Percentiles rank a stretch among this genome's conserved stretches.
Evolutionary conservation across 2,797 vertebrate species (phyloP).

Genomic region (Chaetodon trifasciatus): DNA sequence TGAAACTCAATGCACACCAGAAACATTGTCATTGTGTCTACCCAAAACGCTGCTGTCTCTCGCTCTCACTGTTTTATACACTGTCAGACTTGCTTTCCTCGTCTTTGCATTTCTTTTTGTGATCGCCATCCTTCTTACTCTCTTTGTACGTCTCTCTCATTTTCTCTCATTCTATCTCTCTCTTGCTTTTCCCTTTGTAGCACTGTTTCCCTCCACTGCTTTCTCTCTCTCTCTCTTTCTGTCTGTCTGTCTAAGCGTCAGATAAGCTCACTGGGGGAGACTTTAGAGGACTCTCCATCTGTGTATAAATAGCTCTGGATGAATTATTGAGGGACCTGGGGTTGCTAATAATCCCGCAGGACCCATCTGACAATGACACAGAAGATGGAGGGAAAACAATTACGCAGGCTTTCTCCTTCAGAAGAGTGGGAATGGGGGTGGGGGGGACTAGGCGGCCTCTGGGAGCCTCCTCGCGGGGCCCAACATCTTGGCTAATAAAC

Average conservation of each 20-base stretch:
- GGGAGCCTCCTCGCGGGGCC: slow-evolving; percentile 81
- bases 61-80: slow-evolving; percentile 50
- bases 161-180: slow-evolving; percentile 50
- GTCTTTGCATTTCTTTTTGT: slow-evolving; percentile 69
- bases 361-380: slow-evolving; percentile 88
- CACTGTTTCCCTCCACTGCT: slow-evolving; percentile 57
- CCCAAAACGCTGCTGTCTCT: slow-evolving; percentile 71
- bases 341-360: slow-evolving; percentile 89
- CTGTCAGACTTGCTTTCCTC: slow-evolving; percentile 64
- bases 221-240: slow-evolving; percentile 54
- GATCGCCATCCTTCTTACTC: slow-evolving; percentile 65
- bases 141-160: slow-evolving; percentile 65
- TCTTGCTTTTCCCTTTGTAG: slow-evolving; percentile 69
- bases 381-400: slow-evolving; percentile 90
- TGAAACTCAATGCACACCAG: slow-evolving; percentile 84
- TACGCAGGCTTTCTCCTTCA: slow-evolving; percentile 85
- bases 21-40: slow-evolving; percentile 83
- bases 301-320: slow-evolving; percentile 90
- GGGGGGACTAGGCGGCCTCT: slow-evolving; percentile 63
- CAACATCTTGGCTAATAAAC: slow-evolving; percentile 88
- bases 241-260: slow-evolving; percentile 83
- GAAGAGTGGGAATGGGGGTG: slow-evolving; percentile 70
- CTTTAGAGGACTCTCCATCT: slow-evolving; percentile 89
- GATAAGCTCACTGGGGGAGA: slow-evolving; percentile 88
- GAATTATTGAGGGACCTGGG: slow-evolving; percentile 89